Evolutionary conservation across 2,797 vertebrate genomes (phyloP).

Genomic region (Trachurus trachurus): DNA sequence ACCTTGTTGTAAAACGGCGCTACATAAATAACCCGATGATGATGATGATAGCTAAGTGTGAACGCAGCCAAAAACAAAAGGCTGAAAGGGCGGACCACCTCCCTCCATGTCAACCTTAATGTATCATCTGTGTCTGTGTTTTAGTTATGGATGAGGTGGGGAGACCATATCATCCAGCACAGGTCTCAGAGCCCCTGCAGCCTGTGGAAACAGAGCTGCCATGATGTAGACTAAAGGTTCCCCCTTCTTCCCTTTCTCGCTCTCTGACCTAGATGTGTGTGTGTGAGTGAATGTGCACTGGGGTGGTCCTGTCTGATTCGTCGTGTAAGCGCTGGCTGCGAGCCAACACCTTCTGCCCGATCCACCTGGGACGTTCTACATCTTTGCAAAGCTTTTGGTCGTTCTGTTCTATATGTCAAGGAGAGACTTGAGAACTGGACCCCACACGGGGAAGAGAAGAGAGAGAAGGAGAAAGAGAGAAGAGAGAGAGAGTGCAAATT

Average conservation of each 20-base stretch:
- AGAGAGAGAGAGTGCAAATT: slow-evolving; percentile 51
- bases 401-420: slow-evolving; percentile 42
- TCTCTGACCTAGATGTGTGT: slow-evolving; percentile 72
- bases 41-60: not conserved
- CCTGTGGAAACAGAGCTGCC: slow-evolving; percentile 51
- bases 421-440: slow-evolving; percentile 55
- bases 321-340: slow-evolving; percentile 31
- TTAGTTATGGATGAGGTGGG: slow-evolving; percentile 49
- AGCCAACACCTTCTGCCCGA: slow-evolving; percentile 64
- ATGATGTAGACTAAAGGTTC: slow-evolving; percentile 59
- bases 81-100: slow-evolving; percentile 43
- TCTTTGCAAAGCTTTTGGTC: slow-evolving; percentile 39
- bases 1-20: not conserved
- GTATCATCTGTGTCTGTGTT: slow-evolving; percentile 27
- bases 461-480: not conserved
- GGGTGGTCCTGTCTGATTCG: slow-evolving; percentile 64
- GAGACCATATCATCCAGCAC: slow-evolving; percentile 28
- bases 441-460: slow-evolving; percentile 37
- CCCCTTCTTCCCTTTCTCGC: slow-evolving; percentile 40
- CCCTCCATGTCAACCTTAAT: slow-evolving; percentile 15
- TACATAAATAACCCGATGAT: not conserved
- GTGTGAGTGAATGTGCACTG: slow-evolving; percentile 20
- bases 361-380: slow-evolving; percentile 71
- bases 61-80: slow-evolving; percentile 17
- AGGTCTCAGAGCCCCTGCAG: slow-evolving; percentile 44